Base-by-base conservation (phyloP, 1,140 invertebrate genomes). In the Ruditapes philippinarum region DNA sequence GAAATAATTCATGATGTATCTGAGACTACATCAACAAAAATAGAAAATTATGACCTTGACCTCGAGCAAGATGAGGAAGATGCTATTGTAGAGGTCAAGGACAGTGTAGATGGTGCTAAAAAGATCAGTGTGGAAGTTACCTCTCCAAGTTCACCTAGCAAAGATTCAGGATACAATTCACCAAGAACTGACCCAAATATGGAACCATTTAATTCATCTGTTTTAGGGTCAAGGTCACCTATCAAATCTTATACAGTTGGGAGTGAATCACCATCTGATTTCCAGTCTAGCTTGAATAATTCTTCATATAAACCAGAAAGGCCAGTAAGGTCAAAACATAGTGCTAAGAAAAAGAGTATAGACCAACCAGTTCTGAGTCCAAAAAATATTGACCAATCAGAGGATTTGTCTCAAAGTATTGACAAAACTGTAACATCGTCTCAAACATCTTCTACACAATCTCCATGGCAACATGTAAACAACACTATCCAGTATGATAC, bases 21-120 rank as follows among this genome's bases (percentile, higher is more conserved):
- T 31, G n/a, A 65, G 4, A 31, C 31, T 14, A n/a, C n/a, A n/a
- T 65, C 60, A 31, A 22, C 68, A 73, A 51, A 36, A 31, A 36
- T 22, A 60, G 78, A 22, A 60, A 80, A 80, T n/a, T 80, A 62
- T 83, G 81, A 83, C 40, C 36, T 81, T 81, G 57, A 81, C 79
- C 81, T 83, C 33, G 81, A 83, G 49, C 57, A 83, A 25, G 42
- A 68, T 65, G 81, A 83, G 40, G 81, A 83, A 12, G 81, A 83
- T 83, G 81, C 40, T 38, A 31, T 65, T 14, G 28, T 42, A 17
- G 25, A n/a, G 9, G 78, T 57, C 31, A 57, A 57, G 28, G 51
- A 60, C 45, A 80, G 0, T 17, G 42, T 31, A 0, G 42, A 45
- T 76, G 73, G 73, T 51, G 25, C 40, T 14, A 4, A 45, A n/a